Percentiles rank a stretch among this genome's conserved stretches.
Conservation (phyloP, 2,113 vertebrate genomes). For the Ammodramus savannarum region DNA sequence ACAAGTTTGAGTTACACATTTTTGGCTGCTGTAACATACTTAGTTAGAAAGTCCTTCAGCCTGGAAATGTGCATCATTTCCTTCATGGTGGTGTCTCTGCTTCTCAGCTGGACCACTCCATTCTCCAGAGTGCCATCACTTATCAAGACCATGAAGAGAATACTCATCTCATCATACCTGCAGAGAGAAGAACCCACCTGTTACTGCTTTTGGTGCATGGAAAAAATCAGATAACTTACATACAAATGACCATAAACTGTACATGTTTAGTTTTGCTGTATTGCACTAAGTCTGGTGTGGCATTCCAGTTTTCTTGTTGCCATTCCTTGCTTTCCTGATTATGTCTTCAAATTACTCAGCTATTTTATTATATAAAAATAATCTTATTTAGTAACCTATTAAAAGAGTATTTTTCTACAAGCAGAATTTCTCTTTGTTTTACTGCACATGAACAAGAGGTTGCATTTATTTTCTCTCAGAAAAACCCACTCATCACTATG, state of each 20-base stretch:
- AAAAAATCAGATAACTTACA: background rate
- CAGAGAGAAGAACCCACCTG: background rate
- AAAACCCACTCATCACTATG: background rate
- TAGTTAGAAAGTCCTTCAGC: slow-evolving; percentile 82
- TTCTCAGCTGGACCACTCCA: slow-evolving; percentile 88
- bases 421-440: background rate
- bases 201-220: background rate
- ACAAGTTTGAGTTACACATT: slow-evolving; percentile 44
- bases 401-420: background rate
- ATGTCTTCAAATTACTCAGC: background rate
- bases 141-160: slow-evolving; percentile 86
- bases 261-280: background rate
- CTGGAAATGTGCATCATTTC: slow-evolving; percentile 94
- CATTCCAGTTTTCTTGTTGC: background rate
- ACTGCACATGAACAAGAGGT: background rate
- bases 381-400: background rate
- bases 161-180: slow-evolving; percentile 96
- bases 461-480: background rate
- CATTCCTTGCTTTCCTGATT: background rate
- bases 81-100: slow-evolving; percentile 89
- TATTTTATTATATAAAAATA: background rate
- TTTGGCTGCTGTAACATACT: slow-evolving; percentile 82
- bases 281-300: background rate
- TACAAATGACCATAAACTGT: background rate
- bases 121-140: slow-evolving; percentile 86